Evolutionary conservation across 2,113 vertebrate species (phyloP).

Genomic region (Glareola pratincola): DNA sequence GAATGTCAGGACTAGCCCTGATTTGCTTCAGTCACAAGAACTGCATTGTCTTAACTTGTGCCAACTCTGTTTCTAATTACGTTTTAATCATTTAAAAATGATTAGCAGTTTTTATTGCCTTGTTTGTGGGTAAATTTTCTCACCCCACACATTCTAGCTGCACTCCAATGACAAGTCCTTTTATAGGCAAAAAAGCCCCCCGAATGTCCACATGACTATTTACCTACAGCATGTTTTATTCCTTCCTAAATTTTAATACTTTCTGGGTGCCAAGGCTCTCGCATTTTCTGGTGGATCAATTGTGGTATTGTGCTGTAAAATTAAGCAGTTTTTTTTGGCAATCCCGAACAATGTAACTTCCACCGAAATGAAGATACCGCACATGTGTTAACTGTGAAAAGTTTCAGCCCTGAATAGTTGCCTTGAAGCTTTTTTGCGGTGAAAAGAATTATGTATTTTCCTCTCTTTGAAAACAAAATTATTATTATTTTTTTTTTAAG

Average conservation of each 20-base stretch:
- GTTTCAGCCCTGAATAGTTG: constrained; percentile 53
- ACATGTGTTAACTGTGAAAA: constrained; percentile 59
- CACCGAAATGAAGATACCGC: constrained; percentile 54
- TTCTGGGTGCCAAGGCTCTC: constrained; percentile 41
- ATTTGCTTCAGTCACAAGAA: constrained; percentile 56
- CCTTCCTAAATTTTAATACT: constrained; percentile 46
- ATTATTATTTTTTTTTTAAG: neutral
- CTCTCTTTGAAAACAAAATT: constrained; percentile 52
- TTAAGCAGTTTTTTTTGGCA: constrained; percentile 61
- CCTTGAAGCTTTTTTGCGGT: constrained; percentile 60
- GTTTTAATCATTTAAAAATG: constrained; percentile 69
- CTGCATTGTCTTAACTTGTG: constrained; percentile 65
- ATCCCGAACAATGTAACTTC: constrained; percentile 54
- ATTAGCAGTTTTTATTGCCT: constrained; percentile 67
- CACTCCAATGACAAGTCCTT: constrained; percentile 48
- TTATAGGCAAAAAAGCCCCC: constrained; percentile 62
- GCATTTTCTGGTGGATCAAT: constrained; percentile 54
- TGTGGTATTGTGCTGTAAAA: constrained; percentile 60
- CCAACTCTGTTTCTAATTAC: constrained; percentile 68
- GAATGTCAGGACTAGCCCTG: constrained; percentile 56
- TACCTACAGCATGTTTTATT: constrained; percentile 66
- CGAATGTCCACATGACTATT: neutral
- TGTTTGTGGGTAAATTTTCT: constrained; percentile 67
- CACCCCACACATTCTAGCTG: constrained; percentile 63
- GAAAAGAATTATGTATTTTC: constrained; percentile 65